Evolutionary conservation across 2,113 vertebrate genomes (phyloP).

Genomic region (Himantopus leucocephalus): DNA sequence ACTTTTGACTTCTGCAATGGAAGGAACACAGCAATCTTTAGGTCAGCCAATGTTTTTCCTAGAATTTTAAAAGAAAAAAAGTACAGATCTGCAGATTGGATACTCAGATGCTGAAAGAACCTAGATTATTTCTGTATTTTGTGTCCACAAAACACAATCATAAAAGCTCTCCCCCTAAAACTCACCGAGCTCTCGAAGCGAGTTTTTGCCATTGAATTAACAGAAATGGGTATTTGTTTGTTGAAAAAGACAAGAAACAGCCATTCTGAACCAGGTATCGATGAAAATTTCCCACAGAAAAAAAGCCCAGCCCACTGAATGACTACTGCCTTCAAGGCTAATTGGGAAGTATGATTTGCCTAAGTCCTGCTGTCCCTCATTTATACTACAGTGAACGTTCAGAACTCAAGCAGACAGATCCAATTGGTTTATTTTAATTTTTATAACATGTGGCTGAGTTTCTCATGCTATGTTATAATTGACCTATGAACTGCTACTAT

Average conservation of each 20-base stretch:
- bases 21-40: neutral
- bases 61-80: neutral
- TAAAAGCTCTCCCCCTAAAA: neutral
- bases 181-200: neutral
- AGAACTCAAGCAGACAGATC: neutral
- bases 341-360: neutral
- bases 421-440: conserved; percentile 20
- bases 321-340: neutral
- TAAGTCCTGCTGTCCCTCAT: neutral
- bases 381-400: neutral
- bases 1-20: neutral
- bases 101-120: neutral
- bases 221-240: neutral
- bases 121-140: neutral
- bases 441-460: conserved; percentile 18
- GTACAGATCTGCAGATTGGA: neutral
- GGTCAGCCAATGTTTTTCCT: neutral
- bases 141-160: neutral
- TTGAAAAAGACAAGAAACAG: neutral
- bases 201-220: neutral
- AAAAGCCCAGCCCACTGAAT: neutral
- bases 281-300: neutral
- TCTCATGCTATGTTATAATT: conserved; percentile 54
- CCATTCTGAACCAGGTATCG: neutral
- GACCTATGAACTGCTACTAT: conserved; percentile 43